Evolutionary conservation across 2,888 invertebrate genomes (phyloP).

Genomic region (Sthenelais limicola): DNA sequence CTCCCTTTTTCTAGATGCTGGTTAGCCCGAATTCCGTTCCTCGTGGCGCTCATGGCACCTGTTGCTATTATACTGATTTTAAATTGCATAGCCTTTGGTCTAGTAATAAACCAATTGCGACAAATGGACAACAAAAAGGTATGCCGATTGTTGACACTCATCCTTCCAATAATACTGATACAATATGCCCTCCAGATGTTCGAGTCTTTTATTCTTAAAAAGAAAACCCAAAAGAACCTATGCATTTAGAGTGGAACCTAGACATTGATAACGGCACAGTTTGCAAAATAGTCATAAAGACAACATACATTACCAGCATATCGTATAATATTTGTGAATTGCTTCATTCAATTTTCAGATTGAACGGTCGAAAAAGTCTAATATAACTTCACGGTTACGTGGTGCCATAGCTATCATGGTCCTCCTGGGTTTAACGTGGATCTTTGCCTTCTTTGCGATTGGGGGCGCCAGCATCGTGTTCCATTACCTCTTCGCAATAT

Average conservation of each 20-base stretch:
- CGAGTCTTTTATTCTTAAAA: too few species aligned
- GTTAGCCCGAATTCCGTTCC: constrained; percentile 61
- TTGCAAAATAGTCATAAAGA: too few species aligned
- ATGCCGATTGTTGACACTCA: too few species aligned
- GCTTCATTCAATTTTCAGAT: too few species aligned
- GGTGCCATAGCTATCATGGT: constrained; percentile 62
- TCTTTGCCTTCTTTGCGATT: constrained; percentile 66
- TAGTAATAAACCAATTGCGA: constrained; percentile 65
- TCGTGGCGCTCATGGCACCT: constrained; percentile 67
- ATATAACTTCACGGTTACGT: constrained; percentile 55
- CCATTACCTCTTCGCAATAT: constrained; percentile 67
- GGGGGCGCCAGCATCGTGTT: constrained; percentile 56
- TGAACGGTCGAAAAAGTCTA: constrained; percentile 55
- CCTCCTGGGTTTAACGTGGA: constrained; percentile 68
- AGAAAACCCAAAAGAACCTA: too few species aligned
- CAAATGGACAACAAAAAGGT: constrained; percentile 2
- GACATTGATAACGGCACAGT: too few species aligned
- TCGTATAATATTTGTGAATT: too few species aligned
- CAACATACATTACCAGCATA: too few species aligned
- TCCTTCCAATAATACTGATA: too few species aligned
- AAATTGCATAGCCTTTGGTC: constrained; percentile 72
- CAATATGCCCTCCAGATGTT: too few species aligned
- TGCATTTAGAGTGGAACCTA: too few species aligned
- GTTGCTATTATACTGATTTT: constrained; percentile 70
- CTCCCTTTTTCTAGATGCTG: constrained; percentile 60